Percentiles rank a stretch among this genome's conserved stretches.
phyloP scores from a whole-genome alignment of 2,888 invertebrate genomes.

The Trachelus stipa region DNA sequence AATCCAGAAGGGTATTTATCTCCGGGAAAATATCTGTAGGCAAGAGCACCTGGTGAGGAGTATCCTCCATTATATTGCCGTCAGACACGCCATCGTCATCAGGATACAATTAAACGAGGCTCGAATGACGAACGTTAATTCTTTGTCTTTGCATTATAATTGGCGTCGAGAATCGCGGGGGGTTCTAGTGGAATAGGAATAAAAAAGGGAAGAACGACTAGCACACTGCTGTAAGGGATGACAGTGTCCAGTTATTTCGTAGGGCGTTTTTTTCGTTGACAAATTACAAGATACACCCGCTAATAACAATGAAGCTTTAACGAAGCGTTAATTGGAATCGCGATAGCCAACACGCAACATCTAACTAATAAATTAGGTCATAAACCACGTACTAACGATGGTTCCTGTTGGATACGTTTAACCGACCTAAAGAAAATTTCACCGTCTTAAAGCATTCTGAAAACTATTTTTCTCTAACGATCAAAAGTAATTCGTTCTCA shows the following conservation, averaged over 20 bases:
- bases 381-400: constrained; percentile 1
- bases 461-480: not conserved
- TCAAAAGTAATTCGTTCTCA: not conserved
- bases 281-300: constrained; percentile 1
- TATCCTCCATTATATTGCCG: constrained; percentile 3
- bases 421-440: not conserved
- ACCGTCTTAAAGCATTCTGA: not conserved
- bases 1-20: constrained; percentile 9
- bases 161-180: not conserved
- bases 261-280: not conserved
- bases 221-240: not conserved
- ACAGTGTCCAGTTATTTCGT: not conserved
- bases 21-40: constrained; percentile 2
- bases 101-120: not conserved
- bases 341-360: constrained; percentile 16
- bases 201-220: not conserved
- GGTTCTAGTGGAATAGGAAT: not conserved
- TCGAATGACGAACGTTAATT: constrained; percentile 5
- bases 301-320: constrained; percentile 8
- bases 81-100: constrained; percentile 7
- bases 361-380: not conserved
- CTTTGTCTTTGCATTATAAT: not conserved
- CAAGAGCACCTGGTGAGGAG: constrained; percentile 2
- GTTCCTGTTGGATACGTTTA: not conserved
- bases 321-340: constrained; percentile 20